A percentile compares a stretch with the other conserved stretches of the same genome.
Evolutionary conservation across 2,113 vertebrate genomes (phyloP).

Genomic region (Charina bottae): DNA sequence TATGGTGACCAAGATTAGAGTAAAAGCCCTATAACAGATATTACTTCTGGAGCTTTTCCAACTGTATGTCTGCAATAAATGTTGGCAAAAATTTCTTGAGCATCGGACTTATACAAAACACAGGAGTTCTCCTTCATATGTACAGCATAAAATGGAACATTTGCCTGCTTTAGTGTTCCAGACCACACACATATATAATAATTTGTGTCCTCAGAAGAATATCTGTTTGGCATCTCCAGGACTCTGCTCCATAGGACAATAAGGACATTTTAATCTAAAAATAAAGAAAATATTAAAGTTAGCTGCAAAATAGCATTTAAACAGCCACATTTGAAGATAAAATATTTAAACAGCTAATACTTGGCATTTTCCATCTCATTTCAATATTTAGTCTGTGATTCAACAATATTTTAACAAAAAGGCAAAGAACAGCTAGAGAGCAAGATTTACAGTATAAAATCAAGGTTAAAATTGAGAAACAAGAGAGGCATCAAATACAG

Average conservation of each 20-base stretch:
- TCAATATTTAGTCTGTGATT: background rate
- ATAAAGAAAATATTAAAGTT: conserved; percentile 58
- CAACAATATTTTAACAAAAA: background rate
- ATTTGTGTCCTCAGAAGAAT: conserved; percentile 83
- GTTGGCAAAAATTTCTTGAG: conserved; percentile 74
- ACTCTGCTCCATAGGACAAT: conserved; percentile 88
- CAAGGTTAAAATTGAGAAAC: background rate
- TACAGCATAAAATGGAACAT: conserved; percentile 70
- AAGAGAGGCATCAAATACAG: background rate
- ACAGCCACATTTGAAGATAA: background rate
- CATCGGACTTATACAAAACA: conserved; percentile 70
- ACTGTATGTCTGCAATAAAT: conserved; percentile 64
- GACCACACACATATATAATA: conserved; percentile 71
- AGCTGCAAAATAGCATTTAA: background rate
- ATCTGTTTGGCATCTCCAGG: conserved; percentile 88
- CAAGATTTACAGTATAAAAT: background rate
- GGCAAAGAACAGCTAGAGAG: background rate
- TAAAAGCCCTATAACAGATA: conserved; percentile 76
- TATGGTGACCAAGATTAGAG: conserved; percentile 80
- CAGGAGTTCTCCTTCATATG: conserved; percentile 69
- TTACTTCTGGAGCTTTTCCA: conserved; percentile 72
- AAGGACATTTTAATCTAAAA: conserved; percentile 86
- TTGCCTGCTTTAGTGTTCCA: conserved; percentile 40
- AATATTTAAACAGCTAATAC: background rate
- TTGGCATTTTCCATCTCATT: background rate